Conservation (phyloP, 2,888 invertebrate species). For the Muschampia plurimacula region DNA sequence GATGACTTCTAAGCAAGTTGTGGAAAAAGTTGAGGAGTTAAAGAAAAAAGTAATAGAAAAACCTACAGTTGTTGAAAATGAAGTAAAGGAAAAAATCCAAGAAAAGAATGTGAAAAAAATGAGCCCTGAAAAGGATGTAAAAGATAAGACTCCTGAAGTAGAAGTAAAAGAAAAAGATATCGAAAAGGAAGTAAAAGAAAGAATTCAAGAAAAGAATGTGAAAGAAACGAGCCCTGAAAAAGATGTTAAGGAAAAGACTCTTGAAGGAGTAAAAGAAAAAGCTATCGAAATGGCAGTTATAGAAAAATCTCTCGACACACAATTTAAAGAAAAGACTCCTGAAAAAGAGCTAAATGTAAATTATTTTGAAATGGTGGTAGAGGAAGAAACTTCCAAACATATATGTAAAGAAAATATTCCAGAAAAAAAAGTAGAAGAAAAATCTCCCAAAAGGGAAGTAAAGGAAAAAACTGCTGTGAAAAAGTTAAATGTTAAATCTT, state of each 20-base stretch:
- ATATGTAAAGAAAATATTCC: neutral
- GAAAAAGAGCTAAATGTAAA: neutral
- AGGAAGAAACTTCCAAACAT: neutral
- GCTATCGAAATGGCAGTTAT: conserved; percentile 5
- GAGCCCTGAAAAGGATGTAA: neutral
- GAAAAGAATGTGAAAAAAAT: neutral
- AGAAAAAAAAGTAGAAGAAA: neutral
- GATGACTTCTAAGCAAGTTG: neutral
- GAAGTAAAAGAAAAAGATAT: conserved; percentile 3
- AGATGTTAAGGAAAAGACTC: neutral
- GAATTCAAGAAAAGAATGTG: neutral
- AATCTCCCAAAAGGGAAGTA: neutral
- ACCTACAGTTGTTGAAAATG: neutral
- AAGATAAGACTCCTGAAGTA: neutral
- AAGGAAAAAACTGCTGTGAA: neutral
- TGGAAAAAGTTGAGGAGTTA: conserved; percentile 9
- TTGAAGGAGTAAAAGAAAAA: neutral
- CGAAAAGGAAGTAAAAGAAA: neutral
- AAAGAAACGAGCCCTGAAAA: neutral
- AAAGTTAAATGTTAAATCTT: neutral
- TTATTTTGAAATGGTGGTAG: neutral
- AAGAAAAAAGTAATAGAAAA: neutral
- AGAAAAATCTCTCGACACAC: neutral
- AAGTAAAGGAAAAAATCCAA: neutral
- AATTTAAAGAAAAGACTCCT: neutral